Evolutionary conservation across 2,888 invertebrate genomes (phyloP), one percentile per base, ranked within the genome.

Genomic region (Chymomyza caudatula): DNA sequence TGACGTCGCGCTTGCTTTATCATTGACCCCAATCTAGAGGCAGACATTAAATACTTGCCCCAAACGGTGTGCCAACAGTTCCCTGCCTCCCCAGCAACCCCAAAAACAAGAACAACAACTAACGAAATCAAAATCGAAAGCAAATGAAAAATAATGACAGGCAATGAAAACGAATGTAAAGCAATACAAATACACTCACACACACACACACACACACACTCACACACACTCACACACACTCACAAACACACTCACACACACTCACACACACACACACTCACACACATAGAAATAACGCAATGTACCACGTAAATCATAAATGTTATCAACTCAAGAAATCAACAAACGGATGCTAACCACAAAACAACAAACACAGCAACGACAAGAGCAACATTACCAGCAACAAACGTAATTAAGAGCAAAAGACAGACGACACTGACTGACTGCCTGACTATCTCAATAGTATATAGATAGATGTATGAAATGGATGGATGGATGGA

Each of bases 221-320:
- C 11, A 37, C 56, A 4, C 13, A 61, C 29, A 59, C 54, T 15
- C n/a, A 4, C 1, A 52, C 3, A 61, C 23, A 8, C 17, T 52
- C 11, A 57, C 58, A 58, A 29, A 11, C 20, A 17, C 19, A 43
- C 17, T 19, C 25, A 55, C 44, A 3, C 62, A 37, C 56, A 4
- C 13, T 56, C 29, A 59, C 54, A 20, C n/a, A 4, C 1, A 52
- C 3, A 61, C 23, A 8, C 17, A 51, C 11, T n/a, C n/a, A n/a
- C n/a, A n/a, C n/a, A 25, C 23, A 61, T 22, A 22, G 51, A 83
- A 85, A 77, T 75, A 83, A 69, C 69, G 79, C 83, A 86, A 82
- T 82, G 87, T 86, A 77, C 77, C 80, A 82, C 86, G 82, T 86
- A 82, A 82, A 82, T 82, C 82, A 86, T 86, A 82, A 82, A 82